Evolutionary conservation across 1,140 invertebrate genomes (phyloP), one percentile per base, ranked within the genome.

Genomic region (Sycophila sp.): DNA sequence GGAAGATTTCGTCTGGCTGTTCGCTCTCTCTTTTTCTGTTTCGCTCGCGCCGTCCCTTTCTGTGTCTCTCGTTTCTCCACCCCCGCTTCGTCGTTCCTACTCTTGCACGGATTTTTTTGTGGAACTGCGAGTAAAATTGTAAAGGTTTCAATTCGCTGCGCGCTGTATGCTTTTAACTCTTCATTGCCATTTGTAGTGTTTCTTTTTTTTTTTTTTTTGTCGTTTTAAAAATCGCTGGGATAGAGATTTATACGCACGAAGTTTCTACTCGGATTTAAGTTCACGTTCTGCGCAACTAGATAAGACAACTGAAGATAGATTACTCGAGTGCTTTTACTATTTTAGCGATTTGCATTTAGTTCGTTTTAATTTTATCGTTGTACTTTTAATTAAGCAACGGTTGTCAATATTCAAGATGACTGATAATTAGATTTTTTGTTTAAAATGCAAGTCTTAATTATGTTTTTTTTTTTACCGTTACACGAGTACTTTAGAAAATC

Each of bases 111-210:
- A 66, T 55, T 11, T 62, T 62, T 28, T 38, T 47, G 36, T 59
- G 15, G 13, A 11, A 32, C 32, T 7, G 10, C 40, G 17, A 32
- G 13, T 13, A 11, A n/a, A 69, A 69, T 69, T 62, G 34, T 36
- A 3, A 38, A 56, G 38, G 32, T 63, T 69, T 62, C 67, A 69
- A 69, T 69, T 62, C 24, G 45, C 15, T 40, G 42, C 24, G 53
- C n/a, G 8, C 24, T 70, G 45, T 49, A 13, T 66, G 19, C 55
- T 60, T 56, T 62, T 47, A 47, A 49, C 51, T 47, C 28, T 47
- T 63, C 53, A 42, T 59, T 19, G 32, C 24, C 49, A 32, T 15
- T 51, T 66, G 8, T n/a, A n/a, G n/a, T n/a, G n/a, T n/a, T n/a
- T n/a, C n/a, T n/a, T n/a, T n/a, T n/a, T 42, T 24, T 32, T 56